phyloP scores from a whole-genome alignment of 2,113 vertebrate species.

The Coptodon rendalli region DNA sequence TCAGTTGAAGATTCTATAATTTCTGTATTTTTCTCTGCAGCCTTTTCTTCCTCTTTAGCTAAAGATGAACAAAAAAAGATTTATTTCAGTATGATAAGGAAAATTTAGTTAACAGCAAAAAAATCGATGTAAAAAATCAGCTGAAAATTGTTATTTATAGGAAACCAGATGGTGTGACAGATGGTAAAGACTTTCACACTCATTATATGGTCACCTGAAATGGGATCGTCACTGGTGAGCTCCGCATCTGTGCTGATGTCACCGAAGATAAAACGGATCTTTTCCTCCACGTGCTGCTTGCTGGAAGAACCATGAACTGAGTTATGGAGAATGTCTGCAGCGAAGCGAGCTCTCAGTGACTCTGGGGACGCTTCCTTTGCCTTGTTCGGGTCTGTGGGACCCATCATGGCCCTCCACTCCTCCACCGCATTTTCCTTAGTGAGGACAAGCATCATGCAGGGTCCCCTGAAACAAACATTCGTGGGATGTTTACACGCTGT shows the following conservation, averaged over 20 bases:
- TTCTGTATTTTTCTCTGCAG: not conserved
- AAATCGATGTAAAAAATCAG: not conserved
- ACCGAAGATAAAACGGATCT: slow-evolving; percentile 71
- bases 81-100: not conserved
- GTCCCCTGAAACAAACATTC: slow-evolving; percentile 63
- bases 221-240: not conserved
- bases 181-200: not conserved
- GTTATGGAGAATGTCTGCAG: slow-evolving; percentile 72
- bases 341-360: slow-evolving; percentile 77
- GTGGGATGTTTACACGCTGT: not conserved
- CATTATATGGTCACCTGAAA: slow-evolving; percentile 15
- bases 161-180: not conserved
- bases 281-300: slow-evolving; percentile 47
- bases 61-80: not conserved
- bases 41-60: not conserved
- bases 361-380: slow-evolving; percentile 66
- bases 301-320: slow-evolving; percentile 77
- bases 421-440: slow-evolving; percentile 78
- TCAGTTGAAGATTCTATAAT: not conserved
- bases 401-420: slow-evolving; percentile 80
- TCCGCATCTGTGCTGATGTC: slow-evolving; percentile 44
- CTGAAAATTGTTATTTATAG: not conserved
- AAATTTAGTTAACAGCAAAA: not conserved
- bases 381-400: slow-evolving; percentile 75
- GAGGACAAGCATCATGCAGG: slow-evolving; percentile 73